phyloP scores from a whole-genome alignment of 2,113 vertebrate genomes.

The Aegotheles bennettii region DNA sequence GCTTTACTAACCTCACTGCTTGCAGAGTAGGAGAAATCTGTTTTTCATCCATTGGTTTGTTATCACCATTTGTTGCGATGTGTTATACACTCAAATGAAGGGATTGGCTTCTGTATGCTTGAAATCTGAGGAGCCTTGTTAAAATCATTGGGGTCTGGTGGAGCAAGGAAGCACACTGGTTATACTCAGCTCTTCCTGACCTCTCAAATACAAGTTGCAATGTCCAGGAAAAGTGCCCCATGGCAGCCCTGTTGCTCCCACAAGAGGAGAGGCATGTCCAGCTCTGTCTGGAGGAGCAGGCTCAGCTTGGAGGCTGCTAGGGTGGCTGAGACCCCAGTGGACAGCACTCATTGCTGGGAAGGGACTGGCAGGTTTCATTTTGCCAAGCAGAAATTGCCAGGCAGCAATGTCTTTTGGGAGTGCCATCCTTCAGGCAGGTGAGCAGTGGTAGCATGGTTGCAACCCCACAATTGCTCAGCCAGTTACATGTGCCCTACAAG shows the following conservation, averaged over 20 bases:
- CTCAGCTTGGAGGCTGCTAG: background rate
- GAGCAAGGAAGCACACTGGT: background rate
- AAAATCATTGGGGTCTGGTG: background rate
- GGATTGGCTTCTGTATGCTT: background rate
- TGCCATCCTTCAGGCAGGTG: background rate
- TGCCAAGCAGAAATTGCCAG: background rate
- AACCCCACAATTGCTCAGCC: background rate
- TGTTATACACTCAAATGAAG: fast-evolving
- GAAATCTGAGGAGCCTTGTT: background rate
- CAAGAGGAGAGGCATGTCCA: background rate
- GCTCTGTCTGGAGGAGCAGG: background rate
- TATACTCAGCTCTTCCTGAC: background rate
- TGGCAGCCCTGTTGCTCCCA: background rate
- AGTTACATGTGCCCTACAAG: fast-evolving
- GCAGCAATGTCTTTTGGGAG: fast-evolving
- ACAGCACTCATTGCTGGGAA: background rate
- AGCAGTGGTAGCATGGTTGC: background rate
- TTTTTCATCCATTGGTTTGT: background rate
- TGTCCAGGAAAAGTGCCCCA: background rate
- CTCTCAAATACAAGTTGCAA: background rate
- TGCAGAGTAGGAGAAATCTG: background rate
- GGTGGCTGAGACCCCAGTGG: fast-evolving
- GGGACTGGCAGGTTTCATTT: background rate
- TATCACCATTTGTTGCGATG: background rate
- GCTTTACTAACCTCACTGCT: background rate